Evolutionary conservation across 2,113 vertebrate genomes (phyloP), one percentile per base, ranked within the genome.

Genomic region (Glareola pratincola): DNA sequence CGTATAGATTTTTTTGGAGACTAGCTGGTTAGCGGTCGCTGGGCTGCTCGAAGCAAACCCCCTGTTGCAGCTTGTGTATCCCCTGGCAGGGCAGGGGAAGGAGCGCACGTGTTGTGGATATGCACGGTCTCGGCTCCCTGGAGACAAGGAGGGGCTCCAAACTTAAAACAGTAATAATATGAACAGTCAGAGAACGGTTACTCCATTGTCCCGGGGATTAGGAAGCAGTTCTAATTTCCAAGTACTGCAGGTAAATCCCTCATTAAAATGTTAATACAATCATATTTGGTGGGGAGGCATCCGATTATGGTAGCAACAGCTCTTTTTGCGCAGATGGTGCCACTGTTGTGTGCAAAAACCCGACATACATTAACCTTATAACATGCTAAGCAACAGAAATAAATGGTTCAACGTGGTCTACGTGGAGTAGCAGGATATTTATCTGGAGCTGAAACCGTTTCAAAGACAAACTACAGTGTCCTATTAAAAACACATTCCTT

Each of bases 181-280:
- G 32, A 96, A 27, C 29, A 76, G 29, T 30, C 68, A 81, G 82
- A 82, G 88, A 51, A 69, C 74, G 94, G 57, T 51, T 45, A n/a
- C 32, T 43, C 45, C 54, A 66, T 34, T 72, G 63, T 47, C 91
- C 71, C 0, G 6, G 88, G 80, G 81, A 96, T 92, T 96, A 95
- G 63, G 9, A 60, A 94, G 57, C 77, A 37, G 34, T 54, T 83
- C 72, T 86, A 69, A 87, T 92, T 97, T 74, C 34, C 90, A 95
- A 20, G 36, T 78, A 63, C 53, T 69, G 37, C 75, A 88, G 88
- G 53, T 72, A 63, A 96, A 82, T 37, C 69, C 26, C 17, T 69
- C 32, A 32, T 59, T 92, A 93, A 88, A 97, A 41, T 60, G 43
- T 41, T 68, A 84, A 95, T 89, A 77, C 47, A 64, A 34, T 88